Base-by-base conservation (phyloP, 2,797 vertebrate species). In the Anguilla pacifica region DNA sequence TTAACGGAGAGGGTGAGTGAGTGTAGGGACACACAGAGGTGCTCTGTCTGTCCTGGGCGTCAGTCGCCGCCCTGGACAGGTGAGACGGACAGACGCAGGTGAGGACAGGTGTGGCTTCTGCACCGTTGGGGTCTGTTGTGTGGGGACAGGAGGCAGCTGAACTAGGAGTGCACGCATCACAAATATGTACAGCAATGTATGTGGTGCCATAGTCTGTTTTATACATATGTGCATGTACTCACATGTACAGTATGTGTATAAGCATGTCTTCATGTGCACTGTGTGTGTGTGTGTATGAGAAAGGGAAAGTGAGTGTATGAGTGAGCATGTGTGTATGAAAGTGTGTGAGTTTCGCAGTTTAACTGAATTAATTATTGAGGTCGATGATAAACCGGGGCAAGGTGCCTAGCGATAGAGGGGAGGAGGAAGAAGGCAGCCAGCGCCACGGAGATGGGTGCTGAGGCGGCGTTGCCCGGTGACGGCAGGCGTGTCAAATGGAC, bases 401-500 rank as follows among this genome's bases (percentile, higher is more conserved):
- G 13, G 22, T 1, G 15, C 35, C 15, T 2, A 46, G 39, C 3
- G 77, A 81, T 25, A 22, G 77, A 43, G 39, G 39, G 39, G 39
- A 43, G 39, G 64, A 9, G 35, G 70, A 81, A 17, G 22, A 15
- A 81, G 5, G 77, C 17, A 22, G 77, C 39, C 6, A 11, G 77
- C 19, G 39, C 74, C 13, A 17, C 22, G 31, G 35, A 77, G 74
- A 77, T 0, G 35, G 35, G 35, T 19, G 35, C 6, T n/a, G 25
- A 31, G 67, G 25, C 25, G 70, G 49, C 35, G 39, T 43, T 43
- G 55, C 13, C 39, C 2, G 11, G 35, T 19, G 57, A 17, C 6
- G 0, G 51, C 67, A 15, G 86, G 59, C 81, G 43, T 15, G 19
- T 98, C 96, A 99, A 89, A 99, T 95, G 86, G 98, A 98, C 57